A percentile compares a stretch with the other conserved stretches of the same genome.
Conservation (phyloP, 1,140 invertebrate species). For the Prorops nasuta region DNA sequence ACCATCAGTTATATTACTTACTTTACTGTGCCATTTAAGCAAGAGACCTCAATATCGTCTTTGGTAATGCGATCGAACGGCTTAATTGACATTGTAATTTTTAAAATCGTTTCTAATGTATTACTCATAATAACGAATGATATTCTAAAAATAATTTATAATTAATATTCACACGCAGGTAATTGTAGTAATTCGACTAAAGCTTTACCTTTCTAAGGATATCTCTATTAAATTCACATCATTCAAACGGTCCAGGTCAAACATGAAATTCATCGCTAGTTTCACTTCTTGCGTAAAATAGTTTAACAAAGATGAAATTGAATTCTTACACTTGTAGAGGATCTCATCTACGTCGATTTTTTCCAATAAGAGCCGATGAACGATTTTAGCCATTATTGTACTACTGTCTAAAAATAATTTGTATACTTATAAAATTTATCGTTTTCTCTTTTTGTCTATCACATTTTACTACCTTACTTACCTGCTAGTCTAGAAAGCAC, state of each 20-base stretch:
- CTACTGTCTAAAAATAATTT: constrained; percentile 20
- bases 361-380: constrained; percentile 32
- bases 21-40: constrained; percentile 32
- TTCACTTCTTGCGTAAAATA: constrained; percentile 31
- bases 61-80: constrained; percentile 27
- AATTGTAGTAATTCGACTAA: too few species aligned
- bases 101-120: constrained; percentile 29
- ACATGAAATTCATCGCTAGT: constrained; percentile 37
- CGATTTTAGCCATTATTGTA: constrained; percentile 22
- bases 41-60: constrained; percentile 27
- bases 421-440: background rate
- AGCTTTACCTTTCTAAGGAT: constrained; percentile 29
- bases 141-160: constrained; percentile 29
- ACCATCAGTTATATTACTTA: constrained; percentile 15
- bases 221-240: constrained; percentile 31
- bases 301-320: constrained; percentile 31
- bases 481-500: constrained; percentile 30
- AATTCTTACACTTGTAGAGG: constrained; percentile 3
- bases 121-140: constrained; percentile 27
- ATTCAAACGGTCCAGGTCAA: constrained; percentile 28
- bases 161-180: constrained; percentile 2
- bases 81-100: constrained; percentile 30
- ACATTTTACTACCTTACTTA: too few species aligned
- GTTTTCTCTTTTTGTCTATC: background rate
- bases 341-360: constrained; percentile 20